Base-by-base conservation (phyloP, 1,140 invertebrate genomes). In the Drosophila kurseongensis region DNA sequence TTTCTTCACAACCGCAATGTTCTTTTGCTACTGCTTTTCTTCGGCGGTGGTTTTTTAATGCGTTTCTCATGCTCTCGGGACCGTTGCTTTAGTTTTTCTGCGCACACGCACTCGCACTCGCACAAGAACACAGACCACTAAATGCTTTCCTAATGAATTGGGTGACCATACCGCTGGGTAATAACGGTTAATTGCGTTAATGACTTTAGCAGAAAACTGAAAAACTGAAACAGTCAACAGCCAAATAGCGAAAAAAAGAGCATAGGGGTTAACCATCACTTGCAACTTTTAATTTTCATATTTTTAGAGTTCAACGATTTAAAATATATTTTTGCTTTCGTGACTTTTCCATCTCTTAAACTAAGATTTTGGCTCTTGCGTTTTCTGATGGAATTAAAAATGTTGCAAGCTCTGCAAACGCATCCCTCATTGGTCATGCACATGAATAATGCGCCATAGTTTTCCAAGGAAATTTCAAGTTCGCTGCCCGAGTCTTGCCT, bases 131-230 rank as follows among this genome's bases (percentile, higher is more conserved):
- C 29, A 14, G 48, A 29, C 48, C 29, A 78, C 80, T 80, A 84
- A 89, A 89, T 84, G 77, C 80, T 80, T 88, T 77, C 73, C 78
- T 89, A 89, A 89, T 89, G 84, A 89, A 89, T 89, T 84, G 77
- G 84, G 84, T 89, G 84, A 89, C 83, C 82, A 81, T 71, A 76
- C 65, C 60, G 54, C 67, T 67, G 75, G 83, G 84, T 89, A 89
- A 89, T 89, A 89, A 89, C 84, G 84, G 84, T 89, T 90, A 89
- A 89, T 80, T 89, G 85, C 85, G 85, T 89, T 89, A 89, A 89
- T 89, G 85, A 78, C 84, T 89, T 89, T 89, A 89, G 83, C 80
- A 84, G 80, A 89, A 84, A 89, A 89, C 68, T 79, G 79, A 86
- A 89, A 84, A 89, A 89, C 68, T 79, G 79, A 86, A 82, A 86